phyloP scores from a whole-genome alignment of 1,140 invertebrate genomes.

The Caenorhabditis elegans region DNA sequence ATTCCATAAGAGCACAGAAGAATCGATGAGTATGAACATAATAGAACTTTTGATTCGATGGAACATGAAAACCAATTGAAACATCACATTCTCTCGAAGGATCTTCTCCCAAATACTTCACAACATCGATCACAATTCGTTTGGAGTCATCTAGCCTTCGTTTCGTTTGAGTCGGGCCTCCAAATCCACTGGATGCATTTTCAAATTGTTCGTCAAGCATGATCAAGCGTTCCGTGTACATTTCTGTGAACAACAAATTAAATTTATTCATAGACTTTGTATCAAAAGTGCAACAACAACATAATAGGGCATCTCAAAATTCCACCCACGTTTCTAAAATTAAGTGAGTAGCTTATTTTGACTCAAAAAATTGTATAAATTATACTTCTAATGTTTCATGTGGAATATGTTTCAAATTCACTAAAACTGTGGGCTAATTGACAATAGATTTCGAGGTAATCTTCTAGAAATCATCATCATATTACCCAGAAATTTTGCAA shows the following conservation, averaged over 20 bases:
- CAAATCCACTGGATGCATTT: conserved; percentile 66
- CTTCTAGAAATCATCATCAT: too few relatives aligned
- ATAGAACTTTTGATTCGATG: conserved; percentile 70
- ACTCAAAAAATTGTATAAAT: not conserved
- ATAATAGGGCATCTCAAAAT: not conserved
- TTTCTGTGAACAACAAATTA: not conserved
- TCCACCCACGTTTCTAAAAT: not conserved
- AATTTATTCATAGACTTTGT: too few relatives aligned
- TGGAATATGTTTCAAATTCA: too few relatives aligned
- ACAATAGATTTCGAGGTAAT: too few relatives aligned
- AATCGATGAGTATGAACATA: conserved; percentile 94
- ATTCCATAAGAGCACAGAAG: conserved; percentile 80
- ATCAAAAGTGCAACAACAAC: not conserved
- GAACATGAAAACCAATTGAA: conserved; percentile 76
- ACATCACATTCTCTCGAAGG: conserved; percentile 75
- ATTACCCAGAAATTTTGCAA: too few relatives aligned
- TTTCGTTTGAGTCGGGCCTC: not conserved
- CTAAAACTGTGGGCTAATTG: too few relatives aligned
- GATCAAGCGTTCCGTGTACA: not conserved
- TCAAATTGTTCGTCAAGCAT: conserved; percentile 7
- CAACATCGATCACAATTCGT: not conserved
- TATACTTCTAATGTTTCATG: too few relatives aligned
- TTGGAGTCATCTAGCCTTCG: not conserved
- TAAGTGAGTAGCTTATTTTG: too few relatives aligned
- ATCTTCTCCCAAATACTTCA: conserved; percentile 38